These are phyloP conservation scores for Lepus americanus DNA, from an alignment of 2,113 vertebrate genomes.

Conservation along the genomic window DNA sequence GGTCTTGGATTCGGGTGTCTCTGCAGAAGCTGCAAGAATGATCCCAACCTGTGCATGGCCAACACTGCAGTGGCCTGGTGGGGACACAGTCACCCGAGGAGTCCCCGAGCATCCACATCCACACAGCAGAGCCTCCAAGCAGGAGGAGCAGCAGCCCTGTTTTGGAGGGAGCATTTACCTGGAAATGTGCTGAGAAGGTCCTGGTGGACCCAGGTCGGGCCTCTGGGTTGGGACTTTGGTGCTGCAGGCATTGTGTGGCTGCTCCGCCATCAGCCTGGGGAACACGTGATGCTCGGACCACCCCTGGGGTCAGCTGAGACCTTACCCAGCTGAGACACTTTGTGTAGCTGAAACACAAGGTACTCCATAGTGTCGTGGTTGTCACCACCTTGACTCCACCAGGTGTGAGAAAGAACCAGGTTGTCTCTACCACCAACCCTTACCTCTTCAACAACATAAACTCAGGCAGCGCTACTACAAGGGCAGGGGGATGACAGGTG, in stretches of 20 bases:
- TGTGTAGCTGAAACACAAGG: not conserved
- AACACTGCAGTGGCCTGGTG: not conserved
- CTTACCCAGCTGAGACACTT: too few species aligned
- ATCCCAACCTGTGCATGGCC: not conserved
- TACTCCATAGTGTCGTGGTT: accelerated
- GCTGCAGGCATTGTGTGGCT: not conserved
- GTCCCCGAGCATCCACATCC: not conserved
- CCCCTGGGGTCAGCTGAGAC: too few species aligned
- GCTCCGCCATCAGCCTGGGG: not conserved
- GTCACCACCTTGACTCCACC: too few species aligned
- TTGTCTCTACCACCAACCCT: not conserved
- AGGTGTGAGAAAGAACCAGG: too few species aligned
- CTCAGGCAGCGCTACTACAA: not conserved
- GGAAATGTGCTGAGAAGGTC: not conserved
- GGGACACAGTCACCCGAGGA: too few species aligned
- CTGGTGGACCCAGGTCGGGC: not conserved
- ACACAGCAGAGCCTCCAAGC: not conserved
- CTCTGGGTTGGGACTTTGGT: not conserved
- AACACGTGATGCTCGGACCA: too few species aligned
- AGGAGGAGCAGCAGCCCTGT: not conserved
- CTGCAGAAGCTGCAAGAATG: not conserved
- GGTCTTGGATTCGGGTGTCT: not conserved
- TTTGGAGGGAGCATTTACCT: not conserved
- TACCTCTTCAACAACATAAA: not conserved
- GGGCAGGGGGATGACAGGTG: not conserved